Evolutionary conservation across 2,113 vertebrate genomes (phyloP), one percentile per base, ranked within the genome.

Genomic region (Sardina pilchardus): DNA sequence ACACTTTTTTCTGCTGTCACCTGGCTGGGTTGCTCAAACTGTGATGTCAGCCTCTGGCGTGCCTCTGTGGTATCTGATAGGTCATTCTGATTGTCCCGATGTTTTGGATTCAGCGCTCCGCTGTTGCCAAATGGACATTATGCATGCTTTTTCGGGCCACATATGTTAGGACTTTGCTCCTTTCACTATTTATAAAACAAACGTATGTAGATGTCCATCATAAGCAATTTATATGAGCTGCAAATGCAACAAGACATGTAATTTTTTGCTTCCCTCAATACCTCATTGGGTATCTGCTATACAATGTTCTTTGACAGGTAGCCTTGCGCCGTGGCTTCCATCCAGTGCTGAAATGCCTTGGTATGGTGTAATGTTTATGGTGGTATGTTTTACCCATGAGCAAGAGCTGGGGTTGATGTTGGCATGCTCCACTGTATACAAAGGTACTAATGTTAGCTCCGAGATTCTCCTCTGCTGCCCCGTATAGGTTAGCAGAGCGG

Each of bases 21-120:
- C 63, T 71, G 63, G 26, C 26, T 30, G 26, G 12, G 87, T 48
- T 56, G 85, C 82, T 56, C 82, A 83, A 47, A 83, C 82, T 48
- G 67, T 83, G 78, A 86, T 75, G 78, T 88, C 84, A 86, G 75
- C 84, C 67, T 2, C 84, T 81, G 81, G 21, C 42, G 6, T 6
- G 19, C 0, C 1, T 24, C 24, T 14, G 6, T 24, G 17, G 75
- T 34, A 30, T 63, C 36, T 78, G 85, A 84, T 44, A 71, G 9
- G 19, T 16, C n/a, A 71, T 26, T 71, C 71, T 17, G 71, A 78
- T 36, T 78, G 71, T 83, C 44, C 30, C 17, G 43, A 19, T 50
- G 50, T 53, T 53, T 53, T 26, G 47, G 50, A 34, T 17, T 5
- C 16, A 34, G 71, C 34, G 14, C 12, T 75, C 14, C 30, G 14